Conservation (phyloP, 1,140 invertebrate genomes). For the Cyrtorhinus lividipennis region DNA sequence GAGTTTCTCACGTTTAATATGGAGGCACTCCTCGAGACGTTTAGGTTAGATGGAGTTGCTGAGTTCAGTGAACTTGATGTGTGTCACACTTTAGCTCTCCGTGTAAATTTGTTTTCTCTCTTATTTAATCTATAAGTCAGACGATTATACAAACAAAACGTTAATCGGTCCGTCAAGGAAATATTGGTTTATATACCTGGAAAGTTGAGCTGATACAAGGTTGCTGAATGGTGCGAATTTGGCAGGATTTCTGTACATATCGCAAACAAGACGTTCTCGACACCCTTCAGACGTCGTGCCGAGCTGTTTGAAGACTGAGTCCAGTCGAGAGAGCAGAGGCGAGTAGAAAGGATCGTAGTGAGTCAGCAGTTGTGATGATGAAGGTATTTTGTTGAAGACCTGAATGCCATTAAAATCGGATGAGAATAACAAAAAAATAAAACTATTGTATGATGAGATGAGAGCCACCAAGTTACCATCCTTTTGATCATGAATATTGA, state of each 20-base stretch:
- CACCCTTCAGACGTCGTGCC: constrained; percentile 51
- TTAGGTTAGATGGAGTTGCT: no score
- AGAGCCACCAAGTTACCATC: no score
- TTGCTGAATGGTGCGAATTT: constrained; percentile 68
- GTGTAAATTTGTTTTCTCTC: no score
- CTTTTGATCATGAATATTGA: no score
- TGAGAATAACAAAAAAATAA: constrained; percentile 4
- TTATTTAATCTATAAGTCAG: no score
- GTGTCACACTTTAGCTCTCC: no score
- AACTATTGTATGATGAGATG: neutral
- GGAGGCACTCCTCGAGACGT: no score
- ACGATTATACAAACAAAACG: no score
- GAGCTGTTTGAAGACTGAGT: constrained; percentile 52
- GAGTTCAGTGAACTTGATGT: no score
- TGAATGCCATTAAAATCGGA: constrained; percentile 31
- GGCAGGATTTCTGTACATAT: constrained; percentile 62
- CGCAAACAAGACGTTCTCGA: constrained; percentile 58
- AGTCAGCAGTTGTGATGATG: constrained; percentile 59
- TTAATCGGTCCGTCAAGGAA: no score
- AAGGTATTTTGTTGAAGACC: constrained; percentile 70
- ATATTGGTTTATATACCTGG: no score
- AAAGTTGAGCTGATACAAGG: constrained; percentile 63
- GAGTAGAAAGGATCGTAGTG: constrained; percentile 58
- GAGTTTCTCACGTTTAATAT: no score
- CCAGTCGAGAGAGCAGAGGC: constrained; percentile 55